Evolutionary conservation across 2,113 vertebrate species (phyloP), one percentile per base, ranked within the genome.

Genomic region (Seriola rivoliana): DNA sequence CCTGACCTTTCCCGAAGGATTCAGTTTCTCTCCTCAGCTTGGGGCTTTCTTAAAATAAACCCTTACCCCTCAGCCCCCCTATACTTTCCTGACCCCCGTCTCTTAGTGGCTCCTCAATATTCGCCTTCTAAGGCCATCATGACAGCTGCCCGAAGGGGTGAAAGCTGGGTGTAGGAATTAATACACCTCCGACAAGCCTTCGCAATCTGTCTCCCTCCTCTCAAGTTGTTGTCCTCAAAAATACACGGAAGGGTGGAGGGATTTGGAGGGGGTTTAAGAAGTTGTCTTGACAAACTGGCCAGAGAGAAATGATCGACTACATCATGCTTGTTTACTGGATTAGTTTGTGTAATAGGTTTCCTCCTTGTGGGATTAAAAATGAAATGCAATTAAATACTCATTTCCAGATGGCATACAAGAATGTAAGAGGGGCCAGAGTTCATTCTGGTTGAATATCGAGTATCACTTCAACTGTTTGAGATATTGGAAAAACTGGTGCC

Each of bases 121-220:
- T 96, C 75, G 92, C 95, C 95, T 96, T 96, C 94, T 96, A 96
- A 93, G 95, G 95, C 90, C 85, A 95, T 94, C 90, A 16, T 93
- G 93, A 95, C 95, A 96, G 95, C 95, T 95, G 95, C 62, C 86
- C 65, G 64, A 88, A 90, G 80, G 87, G 80, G 82, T 86, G 75
- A 90, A 90, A 86, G 89, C 85, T 90, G 85, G 86, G 75, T 66
- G 80, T 54, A 77, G 92, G 86, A 93, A 95, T 94, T 93, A 94
- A 96, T 95, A 94, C 90, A 91, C 91, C 90, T 85, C 88, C 81
- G 86, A 84, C 90, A 69, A 89, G 76, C 82, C 89, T 75, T 79
- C 2, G 44, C 84, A 80, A 85, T 88, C 85, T 70, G 60, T 84
- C 88, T 89, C 76, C 75, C 83, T 86, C 87, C 79, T 90, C 91